These are phyloP conservation scores for Lasioglossum pauxillum DNA, from an alignment of 2,888 invertebrate species.

Conservation along the genomic window DNA sequence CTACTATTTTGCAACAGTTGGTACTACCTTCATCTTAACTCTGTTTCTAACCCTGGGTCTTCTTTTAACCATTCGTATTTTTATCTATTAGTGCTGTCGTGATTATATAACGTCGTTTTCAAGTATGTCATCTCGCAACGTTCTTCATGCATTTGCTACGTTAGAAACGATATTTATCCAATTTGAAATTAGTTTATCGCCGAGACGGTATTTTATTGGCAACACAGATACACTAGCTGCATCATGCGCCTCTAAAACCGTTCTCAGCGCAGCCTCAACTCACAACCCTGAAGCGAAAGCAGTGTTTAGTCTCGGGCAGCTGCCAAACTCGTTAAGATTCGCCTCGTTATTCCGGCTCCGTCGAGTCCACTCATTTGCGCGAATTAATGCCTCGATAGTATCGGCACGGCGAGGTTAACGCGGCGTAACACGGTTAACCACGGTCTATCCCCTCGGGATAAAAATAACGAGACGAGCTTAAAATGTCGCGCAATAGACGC, in stretches of 20 bases:
- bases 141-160: neutral
- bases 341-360: conserved; percentile 37
- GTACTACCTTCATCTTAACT: neutral
- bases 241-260: neutral
- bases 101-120: neutral
- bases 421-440: conserved; percentile 67
- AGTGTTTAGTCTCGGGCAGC: conserved; percentile 35
- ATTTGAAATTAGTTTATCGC: neutral
- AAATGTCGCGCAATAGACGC: conserved; percentile 51
- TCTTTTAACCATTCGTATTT: neutral
- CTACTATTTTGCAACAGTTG: neutral
- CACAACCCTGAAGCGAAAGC: neutral
- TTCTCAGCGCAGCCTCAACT: neutral
- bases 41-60: neutral
- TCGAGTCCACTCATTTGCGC: conserved; percentile 64
- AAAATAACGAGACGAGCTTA: conserved; percentile 64
- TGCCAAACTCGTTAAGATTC: conserved; percentile 69
- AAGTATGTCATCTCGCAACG: neutral
- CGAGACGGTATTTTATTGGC: neutral
- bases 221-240: neutral
- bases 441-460: conserved; percentile 56
- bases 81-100: neutral
- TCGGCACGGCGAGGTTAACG: conserved; percentile 65
- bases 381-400: conserved; percentile 73
- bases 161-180: neutral